Conservation (phyloP, 2,113 vertebrate genomes). For the Monopterus albus region DNA sequence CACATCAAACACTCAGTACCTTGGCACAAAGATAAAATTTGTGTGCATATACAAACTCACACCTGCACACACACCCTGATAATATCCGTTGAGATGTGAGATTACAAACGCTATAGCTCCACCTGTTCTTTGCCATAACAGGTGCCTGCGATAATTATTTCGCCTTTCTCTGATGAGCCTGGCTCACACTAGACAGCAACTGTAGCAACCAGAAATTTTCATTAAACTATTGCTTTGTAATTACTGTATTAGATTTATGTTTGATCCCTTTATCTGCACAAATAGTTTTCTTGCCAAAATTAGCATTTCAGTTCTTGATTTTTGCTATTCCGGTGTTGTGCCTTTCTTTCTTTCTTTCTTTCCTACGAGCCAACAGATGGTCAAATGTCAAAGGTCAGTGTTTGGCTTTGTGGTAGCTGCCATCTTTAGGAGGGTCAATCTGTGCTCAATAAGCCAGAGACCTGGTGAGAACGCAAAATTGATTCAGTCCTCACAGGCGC, state of each 20-base stretch:
- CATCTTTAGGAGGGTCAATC: conserved; percentile 63
- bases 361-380: conserved; percentile 59
- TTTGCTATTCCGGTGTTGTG: neutral
- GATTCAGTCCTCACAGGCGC: conserved; percentile 49
- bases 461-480: conserved; percentile 51
- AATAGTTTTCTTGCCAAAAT: conserved; percentile 21
- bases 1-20: conserved; percentile 25
- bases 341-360: neutral
- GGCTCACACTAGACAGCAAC: conserved; percentile 50
- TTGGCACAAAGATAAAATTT: conserved; percentile 53
- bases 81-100: conserved; percentile 71
- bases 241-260: conserved; percentile 48
- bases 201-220: conserved; percentile 56
- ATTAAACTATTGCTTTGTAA: conserved; percentile 62
- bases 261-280: conserved; percentile 46
- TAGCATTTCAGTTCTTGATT: neutral
- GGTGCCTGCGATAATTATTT: conserved; percentile 75
- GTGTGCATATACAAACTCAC: conserved; percentile 45
- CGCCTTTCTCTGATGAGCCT: conserved; percentile 68
- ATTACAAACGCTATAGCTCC: conserved; percentile 67
- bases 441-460: conserved; percentile 58
- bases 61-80: conserved; percentile 25
- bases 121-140: conserved; percentile 78
- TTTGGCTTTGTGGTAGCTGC: conserved; percentile 50
- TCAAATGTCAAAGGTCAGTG: conserved; percentile 60